Base-by-base conservation (phyloP, 2,888 invertebrate species). In the Parnassius apollo region DNA sequence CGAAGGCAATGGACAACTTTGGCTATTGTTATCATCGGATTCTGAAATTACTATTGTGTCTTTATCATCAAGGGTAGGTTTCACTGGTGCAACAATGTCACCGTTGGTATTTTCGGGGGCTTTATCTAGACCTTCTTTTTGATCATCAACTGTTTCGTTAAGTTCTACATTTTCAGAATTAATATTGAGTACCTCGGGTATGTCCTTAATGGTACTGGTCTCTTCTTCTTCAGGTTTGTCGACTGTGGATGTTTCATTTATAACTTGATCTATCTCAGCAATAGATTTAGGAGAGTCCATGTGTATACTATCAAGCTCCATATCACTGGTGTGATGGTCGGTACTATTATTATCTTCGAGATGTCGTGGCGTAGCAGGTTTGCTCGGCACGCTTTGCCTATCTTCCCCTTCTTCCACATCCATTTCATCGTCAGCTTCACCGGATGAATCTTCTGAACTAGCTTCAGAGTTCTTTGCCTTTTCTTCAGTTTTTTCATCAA, bases 341-440 rank as follows among this genome's bases (percentile, higher is more conserved):
- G 91, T 91, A 70, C 89, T 89, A 62, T 88, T 89, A 42, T 88
- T 89, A 42, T 88, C 90, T 69, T 89, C 90, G 0, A 85, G 68
- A 2, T 75, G 81, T 44, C 76, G 73, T 1, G 90, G 91, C 2
- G 87, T 80, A 0, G 84, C 78, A 0, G 88, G 86, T 68, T 88
- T 88, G 60, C 85, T 86, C n/a, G 83, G 79, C 60, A 85, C 79
- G 61, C 83, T 87, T 48, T 77, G 80, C 60, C 77, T 79, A 55
- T 92, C 89, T 50, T 93, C 93, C 7, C 91, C 83, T 75, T 94
- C 94, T 64, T 94, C 94, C 46, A 93, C 93, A 68, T 94, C 94
- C 94, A 94, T 94, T 77, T 94, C 94, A 77, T 94, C 94, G 72
- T 94, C 94, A 42, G 94, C 94, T 76, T 94, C 94, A 0, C 94